A percentile compares a stretch with the other conserved stretches of the same genome.
phyloP scores from a whole-genome alignment of 2,113 vertebrate genomes.

The Nibea albiflora region DNA sequence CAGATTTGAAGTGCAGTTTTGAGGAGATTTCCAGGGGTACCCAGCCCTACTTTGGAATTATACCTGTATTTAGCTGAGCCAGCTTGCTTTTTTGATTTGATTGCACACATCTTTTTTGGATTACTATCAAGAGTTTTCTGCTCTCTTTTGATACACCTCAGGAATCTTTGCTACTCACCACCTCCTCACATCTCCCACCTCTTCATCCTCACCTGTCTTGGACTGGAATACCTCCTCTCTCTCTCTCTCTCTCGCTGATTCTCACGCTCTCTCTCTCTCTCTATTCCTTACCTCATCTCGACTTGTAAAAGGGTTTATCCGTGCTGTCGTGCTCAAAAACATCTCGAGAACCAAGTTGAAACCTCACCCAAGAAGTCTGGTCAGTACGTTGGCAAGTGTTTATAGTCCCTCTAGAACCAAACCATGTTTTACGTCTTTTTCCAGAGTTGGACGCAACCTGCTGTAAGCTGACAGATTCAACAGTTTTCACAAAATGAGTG shows the following conservation, averaged over 20 bases:
- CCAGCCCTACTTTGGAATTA: slow-evolving; percentile 52
- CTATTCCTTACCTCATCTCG: slow-evolving; percentile 35
- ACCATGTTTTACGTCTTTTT: slow-evolving; percentile 1
- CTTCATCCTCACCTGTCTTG: slow-evolving; percentile 48
- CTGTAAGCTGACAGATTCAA: not conserved
- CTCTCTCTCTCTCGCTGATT: slow-evolving; percentile 2
- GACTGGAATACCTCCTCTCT: slow-evolving; percentile 55
- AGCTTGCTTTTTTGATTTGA: slow-evolving; percentile 65
- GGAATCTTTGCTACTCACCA: slow-evolving; percentile 78
- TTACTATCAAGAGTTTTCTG: slow-evolving; percentile 64
- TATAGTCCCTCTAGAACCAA: not conserved
- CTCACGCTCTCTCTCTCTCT: slow-evolving; percentile 9
- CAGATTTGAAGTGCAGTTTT: slow-evolving; percentile 39
- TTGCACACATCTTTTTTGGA: slow-evolving; percentile 53
- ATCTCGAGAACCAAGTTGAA: not conserved
- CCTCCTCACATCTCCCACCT: slow-evolving; percentile 22
- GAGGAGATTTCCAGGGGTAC: slow-evolving; percentile 14
- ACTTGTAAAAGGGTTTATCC: not conserved
- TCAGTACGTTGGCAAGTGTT: not conserved
- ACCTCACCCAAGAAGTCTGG: too few relatives aligned
- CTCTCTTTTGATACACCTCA: slow-evolving; percentile 78
- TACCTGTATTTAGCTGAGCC: slow-evolving; percentile 73
- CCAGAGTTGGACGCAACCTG: not conserved
- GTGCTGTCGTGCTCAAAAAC: not conserved
- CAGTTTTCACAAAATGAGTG: not conserved